Conservation (phyloP, 2,797 vertebrate species). For the Cossypha niveicapilla region DNA sequence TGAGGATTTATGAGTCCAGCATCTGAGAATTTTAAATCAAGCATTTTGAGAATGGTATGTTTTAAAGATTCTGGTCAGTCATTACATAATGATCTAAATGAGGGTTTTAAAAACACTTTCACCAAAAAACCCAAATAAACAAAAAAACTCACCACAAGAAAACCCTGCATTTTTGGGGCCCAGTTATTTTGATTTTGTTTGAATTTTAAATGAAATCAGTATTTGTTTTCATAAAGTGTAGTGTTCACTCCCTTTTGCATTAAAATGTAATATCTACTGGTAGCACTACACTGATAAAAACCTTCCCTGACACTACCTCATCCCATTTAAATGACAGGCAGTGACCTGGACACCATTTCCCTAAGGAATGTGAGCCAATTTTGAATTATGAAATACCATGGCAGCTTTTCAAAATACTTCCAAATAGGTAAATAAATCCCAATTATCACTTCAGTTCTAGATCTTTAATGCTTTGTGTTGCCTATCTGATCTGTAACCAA, state of each 20-base stretch:
- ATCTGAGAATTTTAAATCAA: background rate
- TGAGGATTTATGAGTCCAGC: background rate
- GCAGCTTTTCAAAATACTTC: background rate
- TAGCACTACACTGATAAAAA: background rate
- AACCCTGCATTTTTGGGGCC: background rate
- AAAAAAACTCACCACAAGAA: too few species aligned
- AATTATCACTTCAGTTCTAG: background rate
- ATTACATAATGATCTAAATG: background rate
- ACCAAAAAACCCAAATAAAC: background rate
- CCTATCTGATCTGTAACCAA: background rate
- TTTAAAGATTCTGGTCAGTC: background rate
- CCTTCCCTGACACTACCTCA: background rate
- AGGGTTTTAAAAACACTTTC: background rate
- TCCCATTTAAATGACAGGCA: background rate
- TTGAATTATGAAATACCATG: background rate
- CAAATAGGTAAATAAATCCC: background rate
- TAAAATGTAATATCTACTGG: background rate
- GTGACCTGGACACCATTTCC: background rate
- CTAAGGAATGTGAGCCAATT: background rate
- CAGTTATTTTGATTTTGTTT: background rate
- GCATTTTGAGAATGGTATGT: background rate
- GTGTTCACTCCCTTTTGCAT: background rate
- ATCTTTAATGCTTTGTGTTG: background rate
- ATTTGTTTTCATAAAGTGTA: background rate
- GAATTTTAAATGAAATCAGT: background rate